Conservation (phyloP, 2,797 vertebrate genomes). For the Manis crassicaudata region DNA sequence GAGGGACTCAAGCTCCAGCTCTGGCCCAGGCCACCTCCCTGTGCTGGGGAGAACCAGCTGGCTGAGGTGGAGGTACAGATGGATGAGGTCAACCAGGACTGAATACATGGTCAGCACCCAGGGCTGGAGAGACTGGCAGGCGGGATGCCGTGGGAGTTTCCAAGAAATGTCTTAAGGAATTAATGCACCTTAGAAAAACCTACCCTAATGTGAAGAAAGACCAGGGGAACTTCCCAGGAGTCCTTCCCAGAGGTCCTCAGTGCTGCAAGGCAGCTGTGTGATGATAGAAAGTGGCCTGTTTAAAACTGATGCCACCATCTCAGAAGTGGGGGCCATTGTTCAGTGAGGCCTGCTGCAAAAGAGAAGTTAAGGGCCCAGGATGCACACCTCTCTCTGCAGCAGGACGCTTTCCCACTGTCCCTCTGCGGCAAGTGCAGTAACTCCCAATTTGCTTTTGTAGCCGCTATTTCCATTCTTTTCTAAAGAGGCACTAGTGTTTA, state of each 20-base stretch:
- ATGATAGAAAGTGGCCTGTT: not conserved
- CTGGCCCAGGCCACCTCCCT: not conserved
- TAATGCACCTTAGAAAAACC: not conserved
- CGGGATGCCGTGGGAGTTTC: not conserved
- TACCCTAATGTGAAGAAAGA: not conserved
- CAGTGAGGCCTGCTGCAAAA: not conserved
- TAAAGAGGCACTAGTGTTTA: not conserved
- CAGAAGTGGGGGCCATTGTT: not conserved
- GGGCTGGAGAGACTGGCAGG: not conserved
- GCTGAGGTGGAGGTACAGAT: not conserved
- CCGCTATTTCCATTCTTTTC: not conserved
- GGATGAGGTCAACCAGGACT: not conserved
- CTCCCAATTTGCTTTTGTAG: not conserved
- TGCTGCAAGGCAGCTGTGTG: not conserved
- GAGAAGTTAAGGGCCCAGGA: fast-evolving
- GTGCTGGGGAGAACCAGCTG: not conserved
- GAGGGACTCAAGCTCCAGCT: not conserved
- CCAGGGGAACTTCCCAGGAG: not conserved
- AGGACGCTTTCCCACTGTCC: too few species aligned
- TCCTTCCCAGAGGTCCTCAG: not conserved
- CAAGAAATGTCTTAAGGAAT: not conserved
- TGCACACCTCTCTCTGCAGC: not conserved
- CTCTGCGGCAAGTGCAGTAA: too few species aligned
- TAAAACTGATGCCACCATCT: not conserved
- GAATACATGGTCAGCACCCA: fast-evolving